Conservation (phyloP, 2,113 vertebrate species). For the Callithrix jacchus region DNA sequence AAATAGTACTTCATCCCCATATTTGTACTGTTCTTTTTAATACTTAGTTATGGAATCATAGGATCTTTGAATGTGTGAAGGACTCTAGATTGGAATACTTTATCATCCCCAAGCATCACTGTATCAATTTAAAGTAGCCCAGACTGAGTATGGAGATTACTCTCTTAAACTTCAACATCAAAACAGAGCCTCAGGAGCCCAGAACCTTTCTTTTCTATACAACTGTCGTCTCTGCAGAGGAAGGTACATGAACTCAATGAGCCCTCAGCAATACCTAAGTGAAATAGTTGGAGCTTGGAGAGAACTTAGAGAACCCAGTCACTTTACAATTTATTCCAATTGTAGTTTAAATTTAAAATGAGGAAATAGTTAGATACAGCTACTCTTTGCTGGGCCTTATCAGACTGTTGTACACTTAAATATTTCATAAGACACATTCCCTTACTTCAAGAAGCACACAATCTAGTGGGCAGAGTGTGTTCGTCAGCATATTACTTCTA, state of each 20-base stretch:
- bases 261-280: neutral
- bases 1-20: neutral
- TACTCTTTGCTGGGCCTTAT: neutral
- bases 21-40: neutral
- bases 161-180: neutral
- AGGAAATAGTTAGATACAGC: neutral
- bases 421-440: neutral
- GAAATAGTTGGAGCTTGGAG: neutral
- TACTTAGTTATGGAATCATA: neutral
- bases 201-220: neutral
- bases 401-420: neutral
- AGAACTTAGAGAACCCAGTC: neutral
- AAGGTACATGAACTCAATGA: neutral
- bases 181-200: neutral
- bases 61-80: neutral
- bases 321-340: neutral
- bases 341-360: neutral
- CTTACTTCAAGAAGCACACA: neutral
- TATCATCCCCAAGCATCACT: neutral
- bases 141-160: neutral
- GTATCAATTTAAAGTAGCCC: neutral
- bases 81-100: neutral
- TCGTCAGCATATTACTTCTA: neutral
- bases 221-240: neutral
- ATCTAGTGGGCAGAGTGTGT: neutral